These are phyloP conservation scores for Antennarius striatus DNA, from an alignment of 2,113 vertebrate species.

Conservation along the genomic window DNA sequence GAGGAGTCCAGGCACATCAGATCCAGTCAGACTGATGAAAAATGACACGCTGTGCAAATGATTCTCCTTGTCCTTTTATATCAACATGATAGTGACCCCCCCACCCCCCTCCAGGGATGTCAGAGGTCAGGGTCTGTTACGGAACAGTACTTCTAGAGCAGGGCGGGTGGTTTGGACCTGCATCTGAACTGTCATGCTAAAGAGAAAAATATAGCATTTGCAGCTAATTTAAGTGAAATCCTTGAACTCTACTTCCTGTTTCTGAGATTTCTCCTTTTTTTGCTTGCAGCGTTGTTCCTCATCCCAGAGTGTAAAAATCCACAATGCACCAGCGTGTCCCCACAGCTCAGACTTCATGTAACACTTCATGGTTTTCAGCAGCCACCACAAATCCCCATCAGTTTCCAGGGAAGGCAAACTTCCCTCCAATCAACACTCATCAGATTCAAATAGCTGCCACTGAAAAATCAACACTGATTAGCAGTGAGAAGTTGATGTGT, in stretches of 20 bases:
- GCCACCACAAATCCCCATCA: background rate
- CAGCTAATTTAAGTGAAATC: conserved; percentile 25
- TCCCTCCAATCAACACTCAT: conserved; percentile 21
- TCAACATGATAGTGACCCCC: conserved; percentile 36
- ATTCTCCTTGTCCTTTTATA: conserved; percentile 60
- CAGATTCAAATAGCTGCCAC: conserved; percentile 26
- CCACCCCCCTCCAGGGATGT: conserved; percentile 12
- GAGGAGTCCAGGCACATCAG: conserved; percentile 41
- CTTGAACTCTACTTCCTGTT: background rate
- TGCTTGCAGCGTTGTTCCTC: conserved; percentile 4
- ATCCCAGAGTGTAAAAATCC: conserved; percentile 28
- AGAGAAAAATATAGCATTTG: background rate
- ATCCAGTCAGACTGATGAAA: conserved; percentile 43
- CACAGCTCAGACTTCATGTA: conserved; percentile 15
- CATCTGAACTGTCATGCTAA: conserved; percentile 1
- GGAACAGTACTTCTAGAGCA: conserved; percentile 17
- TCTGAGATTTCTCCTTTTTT: conserved; percentile 10
- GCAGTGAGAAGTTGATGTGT: conserved; percentile 12
- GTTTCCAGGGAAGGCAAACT: conserved; percentile 19
- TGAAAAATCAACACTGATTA: conserved; percentile 41
- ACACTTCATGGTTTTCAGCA: background rate
- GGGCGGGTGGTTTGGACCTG: conserved; percentile 13
- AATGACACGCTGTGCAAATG: conserved; percentile 61
- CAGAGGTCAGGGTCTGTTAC: conserved; percentile 49
- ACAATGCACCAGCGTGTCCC: conserved; percentile 7